phyloP scores from a whole-genome alignment of 2,888 invertebrate genomes.

The Tetropium fuscum region DNA sequence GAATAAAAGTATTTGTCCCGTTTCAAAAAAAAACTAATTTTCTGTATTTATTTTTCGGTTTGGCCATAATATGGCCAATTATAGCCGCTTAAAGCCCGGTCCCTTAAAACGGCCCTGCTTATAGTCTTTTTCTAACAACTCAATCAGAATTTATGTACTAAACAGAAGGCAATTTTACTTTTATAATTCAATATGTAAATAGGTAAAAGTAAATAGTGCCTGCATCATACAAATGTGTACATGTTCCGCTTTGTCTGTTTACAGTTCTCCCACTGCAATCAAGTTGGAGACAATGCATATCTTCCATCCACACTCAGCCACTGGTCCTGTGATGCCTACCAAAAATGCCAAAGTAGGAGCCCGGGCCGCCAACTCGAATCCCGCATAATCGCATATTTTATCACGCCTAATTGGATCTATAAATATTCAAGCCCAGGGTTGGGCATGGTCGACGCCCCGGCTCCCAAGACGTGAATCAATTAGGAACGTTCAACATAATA shows the following conservation, averaged over 20 bases:
- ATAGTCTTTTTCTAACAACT: too few species aligned
- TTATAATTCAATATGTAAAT: too few species aligned
- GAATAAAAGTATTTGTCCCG: too few species aligned
- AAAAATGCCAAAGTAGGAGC: constrained; percentile 12
- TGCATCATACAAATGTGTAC: neutral
- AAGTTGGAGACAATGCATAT: neutral
- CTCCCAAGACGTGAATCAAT: constrained; percentile 17
- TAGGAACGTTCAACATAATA: constrained; percentile 18
- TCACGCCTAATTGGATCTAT: constrained; percentile 24
- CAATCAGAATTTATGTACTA: too few species aligned
- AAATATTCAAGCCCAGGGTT: constrained; percentile 21
- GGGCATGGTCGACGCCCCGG: constrained; percentile 16
- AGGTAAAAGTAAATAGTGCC: too few species aligned
- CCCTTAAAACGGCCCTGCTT: too few species aligned
- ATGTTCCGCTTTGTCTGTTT: neutral
- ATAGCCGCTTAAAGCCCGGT: too few species aligned
- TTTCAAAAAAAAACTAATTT: too few species aligned
- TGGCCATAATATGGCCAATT: too few species aligned
- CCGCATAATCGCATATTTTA: constrained; percentile 15
- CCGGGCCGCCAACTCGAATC: constrained; percentile 16
- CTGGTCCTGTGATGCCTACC: neutral
- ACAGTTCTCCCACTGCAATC: constrained; percentile 1
- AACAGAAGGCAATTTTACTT: too few species aligned
- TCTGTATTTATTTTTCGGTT: too few species aligned
- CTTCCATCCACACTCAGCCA: constrained; percentile 1